Evolutionary conservation across 2,888 invertebrate genomes (phyloP), one percentile per base, ranked within the genome.

Genomic region (Sympetrum striolatum): DNA sequence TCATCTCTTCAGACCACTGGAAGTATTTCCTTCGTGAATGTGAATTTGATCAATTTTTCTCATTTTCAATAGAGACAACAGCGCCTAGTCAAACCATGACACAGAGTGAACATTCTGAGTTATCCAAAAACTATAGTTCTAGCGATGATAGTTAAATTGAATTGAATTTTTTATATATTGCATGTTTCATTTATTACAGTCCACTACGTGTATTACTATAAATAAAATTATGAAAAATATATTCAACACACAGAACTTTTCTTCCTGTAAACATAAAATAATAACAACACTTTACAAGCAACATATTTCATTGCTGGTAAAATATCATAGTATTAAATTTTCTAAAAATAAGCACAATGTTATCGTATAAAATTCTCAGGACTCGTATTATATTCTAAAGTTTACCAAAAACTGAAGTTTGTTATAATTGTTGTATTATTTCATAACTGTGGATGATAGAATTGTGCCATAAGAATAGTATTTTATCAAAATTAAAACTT

Each of bases 171-270:
- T 37, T 39, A 53, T 12, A 53, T 31, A 53, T 31, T 82, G 82
- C 86, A 86, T 60, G 58, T 18, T 86, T 44, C 22, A 14, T 86
- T 86, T 86, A 86, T 86, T 86, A 15, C 10, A 10, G 60, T 22
- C n/a, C 60, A 82, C 82, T 82, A 86, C 15, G 35, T 86, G 5
- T 31, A 86, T 8, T 35, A 37, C 73, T 86, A 64, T 35, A 64
- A 60, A 86, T 64, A 37, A 86, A 86, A 37, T 86, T 22, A 60
- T 37, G 58, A 37, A 64, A 86, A 86, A 37, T 86, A 64, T 53
- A 82, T 86, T 60, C 60, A 82, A 60, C 60, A 86, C n/a, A 86
- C 64, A 18, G 58, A 86, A 37, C 86, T 64, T 86, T 60, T 64
- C 60, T 37, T 82, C 39, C 39, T 37, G 60, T 58, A 25, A n/a